A percentile compares a stretch with the other conserved stretches of the same genome.
phyloP scores from a whole-genome alignment of 2,888 invertebrate species.

The Sarcophaga variegata region DNA sequence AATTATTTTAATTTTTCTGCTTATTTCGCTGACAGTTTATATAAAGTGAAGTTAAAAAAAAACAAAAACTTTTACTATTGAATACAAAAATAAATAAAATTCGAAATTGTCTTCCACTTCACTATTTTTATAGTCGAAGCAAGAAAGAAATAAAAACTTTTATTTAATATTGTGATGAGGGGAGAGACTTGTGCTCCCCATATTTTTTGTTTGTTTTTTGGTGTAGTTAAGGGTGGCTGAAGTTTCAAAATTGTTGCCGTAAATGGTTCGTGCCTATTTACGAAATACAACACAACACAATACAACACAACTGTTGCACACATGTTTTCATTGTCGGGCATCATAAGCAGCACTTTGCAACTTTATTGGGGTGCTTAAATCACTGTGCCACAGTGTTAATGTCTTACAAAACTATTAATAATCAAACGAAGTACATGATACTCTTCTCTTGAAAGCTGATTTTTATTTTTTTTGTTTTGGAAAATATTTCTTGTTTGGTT shows the following conservation, averaged over 20 bases:
- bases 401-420: background rate
- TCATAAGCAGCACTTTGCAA: background rate
- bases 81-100: too few species aligned
- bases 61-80: too few species aligned
- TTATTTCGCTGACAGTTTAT: too few species aligned
- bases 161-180: background rate
- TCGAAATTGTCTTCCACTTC: background rate
- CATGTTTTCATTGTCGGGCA: slow-evolving; percentile 35
- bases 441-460: background rate
- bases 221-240: background rate
- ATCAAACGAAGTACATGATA: background rate
- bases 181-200: background rate
- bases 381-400: slow-evolving; percentile 21
- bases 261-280: background rate
- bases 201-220: background rate
- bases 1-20: too few species aligned
- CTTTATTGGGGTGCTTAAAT: background rate
- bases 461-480: background rate
- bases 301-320: slow-evolving; percentile 47
- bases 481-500: background rate
- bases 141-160: background rate
- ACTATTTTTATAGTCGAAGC: background rate
- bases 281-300: background rate
- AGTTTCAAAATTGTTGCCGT: background rate
- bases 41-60: too few species aligned